Conservation (phyloP, 92 coral and sea anemone genomes). For the Palythoa caribaeorum region DNA sequence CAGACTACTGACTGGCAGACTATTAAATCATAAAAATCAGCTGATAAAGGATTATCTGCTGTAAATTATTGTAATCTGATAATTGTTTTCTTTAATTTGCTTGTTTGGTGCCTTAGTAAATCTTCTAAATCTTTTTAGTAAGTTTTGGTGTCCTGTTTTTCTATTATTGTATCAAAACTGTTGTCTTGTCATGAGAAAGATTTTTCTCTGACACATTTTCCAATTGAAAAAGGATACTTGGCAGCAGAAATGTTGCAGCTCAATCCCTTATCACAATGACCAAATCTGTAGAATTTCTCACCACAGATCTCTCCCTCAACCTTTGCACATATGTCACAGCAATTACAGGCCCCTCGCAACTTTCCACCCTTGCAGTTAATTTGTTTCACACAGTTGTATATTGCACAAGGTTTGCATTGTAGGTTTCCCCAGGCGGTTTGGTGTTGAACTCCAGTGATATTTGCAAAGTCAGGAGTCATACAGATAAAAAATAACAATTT, state of each 20-base stretch:
- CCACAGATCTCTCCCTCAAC: constrained; percentile 69
- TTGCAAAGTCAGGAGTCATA: background rate
- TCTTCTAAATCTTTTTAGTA: too few species aligned
- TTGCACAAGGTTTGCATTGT: constrained; percentile 43
- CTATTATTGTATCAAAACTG: background rate
- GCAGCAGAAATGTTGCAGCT: constrained; percentile 59
- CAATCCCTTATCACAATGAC: constrained; percentile 56
- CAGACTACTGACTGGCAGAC: too few species aligned
- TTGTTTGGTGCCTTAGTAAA: too few species aligned
- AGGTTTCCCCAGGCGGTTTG: constrained; percentile 19
- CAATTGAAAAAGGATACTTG: constrained; percentile 44
- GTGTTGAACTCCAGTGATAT: background rate
- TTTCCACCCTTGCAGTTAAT: constrained; percentile 60
- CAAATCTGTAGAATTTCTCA: constrained; percentile 64
- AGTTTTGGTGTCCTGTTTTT: background rate
- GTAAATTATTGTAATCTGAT: too few species aligned
- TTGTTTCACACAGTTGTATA: constrained; percentile 42
- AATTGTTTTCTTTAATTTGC: too few species aligned
- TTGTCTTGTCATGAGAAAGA: background rate
- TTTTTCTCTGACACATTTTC: constrained; percentile 46
- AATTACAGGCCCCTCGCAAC: constrained; percentile 66
- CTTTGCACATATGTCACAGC: constrained; percentile 71
- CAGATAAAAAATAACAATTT: background rate
- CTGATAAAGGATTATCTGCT: too few species aligned
- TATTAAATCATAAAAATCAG: too few species aligned